Conservation (phyloP, 2,888 invertebrate genomes). For the Apotomis turbidana region DNA sequence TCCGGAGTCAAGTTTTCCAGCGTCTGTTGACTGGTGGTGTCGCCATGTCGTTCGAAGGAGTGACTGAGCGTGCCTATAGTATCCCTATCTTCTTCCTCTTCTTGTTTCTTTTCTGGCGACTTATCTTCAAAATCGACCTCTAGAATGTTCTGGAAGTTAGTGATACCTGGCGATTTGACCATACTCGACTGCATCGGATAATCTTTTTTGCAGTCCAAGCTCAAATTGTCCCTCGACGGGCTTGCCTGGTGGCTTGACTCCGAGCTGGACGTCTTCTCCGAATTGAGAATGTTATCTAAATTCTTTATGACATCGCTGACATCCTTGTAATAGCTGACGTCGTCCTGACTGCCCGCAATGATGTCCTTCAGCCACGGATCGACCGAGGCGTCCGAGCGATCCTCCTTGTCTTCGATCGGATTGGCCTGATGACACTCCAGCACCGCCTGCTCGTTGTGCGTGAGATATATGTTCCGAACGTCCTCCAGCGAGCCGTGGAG, state of each 20-base stretch:
- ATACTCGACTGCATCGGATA: conserved; percentile 72
- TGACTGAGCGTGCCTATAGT: conserved; percentile 76
- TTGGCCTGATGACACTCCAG: conserved; percentile 76
- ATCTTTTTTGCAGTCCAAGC: conserved; percentile 77
- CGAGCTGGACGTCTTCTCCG: conserved; percentile 84
- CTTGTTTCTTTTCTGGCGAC: conserved; percentile 55
- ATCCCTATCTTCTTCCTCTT: conserved; percentile 71
- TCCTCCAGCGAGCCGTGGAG: conserved; percentile 88
- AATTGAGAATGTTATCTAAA: conserved; percentile 85
- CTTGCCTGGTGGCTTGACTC: conserved; percentile 84
- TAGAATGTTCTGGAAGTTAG: conserved; percentile 74
- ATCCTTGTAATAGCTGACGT: conserved; percentile 84
- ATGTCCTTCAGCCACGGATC: conserved; percentile 86
- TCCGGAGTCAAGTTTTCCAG: conserved; percentile 76
- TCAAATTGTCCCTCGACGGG: conserved; percentile 78
- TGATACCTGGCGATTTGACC: conserved; percentile 79
- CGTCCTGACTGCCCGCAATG: conserved; percentile 83
- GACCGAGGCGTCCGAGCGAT: conserved; percentile 74
- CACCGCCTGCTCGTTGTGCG: conserved; percentile 71
- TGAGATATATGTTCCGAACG: conserved; percentile 77
- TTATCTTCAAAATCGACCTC: conserved; percentile 63
- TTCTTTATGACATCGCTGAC: conserved; percentile 86
- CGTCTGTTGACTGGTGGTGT: conserved; percentile 73
- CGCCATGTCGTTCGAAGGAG: conserved; percentile 76
- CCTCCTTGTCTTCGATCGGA: conserved; percentile 65